Percentiles rank a stretch among this genome's conserved stretches.
These are phyloP conservation scores for Cephonodes hylas DNA, from an alignment of 2,888 invertebrate genomes.

Conservation along the genomic window DNA sequence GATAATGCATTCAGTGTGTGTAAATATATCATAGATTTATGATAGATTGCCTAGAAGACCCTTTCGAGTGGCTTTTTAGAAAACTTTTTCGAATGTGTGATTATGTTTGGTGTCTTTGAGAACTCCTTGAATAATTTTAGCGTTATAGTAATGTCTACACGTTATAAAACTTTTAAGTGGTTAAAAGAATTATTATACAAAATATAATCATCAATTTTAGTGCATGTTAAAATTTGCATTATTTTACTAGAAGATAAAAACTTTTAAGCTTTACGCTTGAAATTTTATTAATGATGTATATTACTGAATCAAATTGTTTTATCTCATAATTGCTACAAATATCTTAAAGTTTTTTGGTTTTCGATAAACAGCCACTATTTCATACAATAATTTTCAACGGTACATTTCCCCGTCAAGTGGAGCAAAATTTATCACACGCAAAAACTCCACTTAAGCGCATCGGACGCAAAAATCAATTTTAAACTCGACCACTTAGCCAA, in stretches of 20 bases:
- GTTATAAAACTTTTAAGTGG: not conserved
- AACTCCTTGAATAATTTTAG: not conserved
- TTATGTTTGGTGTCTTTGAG: not conserved
- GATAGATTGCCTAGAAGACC: constrained; percentile 67
- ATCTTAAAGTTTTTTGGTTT: too few relatives aligned
- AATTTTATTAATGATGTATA: too few relatives aligned
- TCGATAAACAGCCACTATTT: not conserved
- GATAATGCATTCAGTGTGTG: constrained; percentile 78
- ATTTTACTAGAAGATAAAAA: too few relatives aligned
- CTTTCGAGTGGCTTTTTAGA: constrained; percentile 32
- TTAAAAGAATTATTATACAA: not conserved
- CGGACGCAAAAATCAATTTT: constrained; percentile 61
- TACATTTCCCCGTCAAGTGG: not conserved
- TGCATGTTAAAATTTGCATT: too few relatives aligned
- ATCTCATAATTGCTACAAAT: too few relatives aligned
- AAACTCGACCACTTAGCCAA: constrained; percentile 56
- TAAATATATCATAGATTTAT: constrained; percentile 81
- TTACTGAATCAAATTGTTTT: too few relatives aligned
- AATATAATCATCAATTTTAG: too few relatives aligned
- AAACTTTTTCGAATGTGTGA: constrained; percentile 17
- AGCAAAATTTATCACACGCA: constrained; percentile 13
- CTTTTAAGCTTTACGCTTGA: too few relatives aligned
- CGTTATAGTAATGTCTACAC: not conserved
- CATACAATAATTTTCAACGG: not conserved
- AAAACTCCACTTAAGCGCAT: constrained; percentile 30